phyloP scores from a whole-genome alignment of 2,113 vertebrate genomes.

The Stegostoma tigrinum region DNA sequence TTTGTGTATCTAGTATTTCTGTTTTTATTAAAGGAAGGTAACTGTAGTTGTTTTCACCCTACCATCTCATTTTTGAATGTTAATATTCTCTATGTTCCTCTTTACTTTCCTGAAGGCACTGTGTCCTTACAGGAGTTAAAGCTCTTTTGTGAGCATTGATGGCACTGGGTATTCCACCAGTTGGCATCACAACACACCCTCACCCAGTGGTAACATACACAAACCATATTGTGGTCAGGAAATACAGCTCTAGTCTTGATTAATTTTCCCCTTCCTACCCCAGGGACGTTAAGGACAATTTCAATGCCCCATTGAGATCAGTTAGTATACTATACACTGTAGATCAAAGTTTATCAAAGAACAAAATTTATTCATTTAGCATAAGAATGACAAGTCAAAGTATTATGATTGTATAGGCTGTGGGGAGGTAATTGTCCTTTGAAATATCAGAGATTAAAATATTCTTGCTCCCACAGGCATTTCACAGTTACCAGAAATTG shows the following conservation, averaged over 20 bases:
- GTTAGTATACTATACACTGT: background rate
- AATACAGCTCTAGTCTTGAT: background rate
- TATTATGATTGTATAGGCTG: background rate
- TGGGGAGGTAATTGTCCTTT: conserved; percentile 13
- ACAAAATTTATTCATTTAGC: background rate
- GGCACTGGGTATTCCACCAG: background rate
- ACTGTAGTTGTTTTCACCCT: background rate
- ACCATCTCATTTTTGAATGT: background rate
- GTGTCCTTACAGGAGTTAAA: background rate
- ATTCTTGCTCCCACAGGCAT: conserved; percentile 5
- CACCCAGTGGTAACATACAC: background rate
- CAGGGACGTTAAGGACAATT: background rate
- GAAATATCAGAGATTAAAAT: conserved; percentile 33
- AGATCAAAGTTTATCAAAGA: background rate
- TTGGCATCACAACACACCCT: background rate
- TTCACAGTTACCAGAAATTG: conserved; percentile 11
- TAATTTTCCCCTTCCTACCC: background rate
- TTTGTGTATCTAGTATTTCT: too few species aligned
- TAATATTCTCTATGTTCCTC: background rate
- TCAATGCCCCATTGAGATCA: background rate
- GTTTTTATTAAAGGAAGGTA: too few species aligned
- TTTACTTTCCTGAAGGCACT: background rate
- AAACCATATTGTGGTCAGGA: background rate
- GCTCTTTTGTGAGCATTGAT: background rate
- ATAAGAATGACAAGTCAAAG: background rate